These are phyloP conservation scores for Ctenopoma multispine DNA, from an alignment of 2,797 vertebrate genomes.

Conservation along the genomic window DNA sequence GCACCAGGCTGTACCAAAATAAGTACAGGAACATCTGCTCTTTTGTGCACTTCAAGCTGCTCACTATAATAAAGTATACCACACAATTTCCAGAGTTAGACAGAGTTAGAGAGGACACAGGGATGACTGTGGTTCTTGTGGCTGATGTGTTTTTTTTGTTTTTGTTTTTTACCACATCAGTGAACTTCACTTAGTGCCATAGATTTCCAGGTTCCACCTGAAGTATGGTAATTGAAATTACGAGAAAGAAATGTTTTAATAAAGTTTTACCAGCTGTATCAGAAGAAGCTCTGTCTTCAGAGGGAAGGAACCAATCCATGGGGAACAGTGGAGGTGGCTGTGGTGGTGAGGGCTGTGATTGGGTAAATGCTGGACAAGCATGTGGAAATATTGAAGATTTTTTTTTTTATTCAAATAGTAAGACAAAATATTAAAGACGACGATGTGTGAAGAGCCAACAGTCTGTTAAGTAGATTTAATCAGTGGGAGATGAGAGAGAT, in stretches of 20 bases:
- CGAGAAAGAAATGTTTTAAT: not conserved
- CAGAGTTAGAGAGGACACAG: constrained; percentile 7
- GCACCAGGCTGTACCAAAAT: constrained; percentile 13
- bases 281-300: not conserved
- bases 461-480: too few species aligned
- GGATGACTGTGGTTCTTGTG: not conserved
- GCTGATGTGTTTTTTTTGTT: too few species aligned
- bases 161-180: too few species aligned
- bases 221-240: not conserved
- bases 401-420: too few species aligned
- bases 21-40: constrained; percentile 33
- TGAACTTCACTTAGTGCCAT: not conserved
- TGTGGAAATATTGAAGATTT: too few species aligned
- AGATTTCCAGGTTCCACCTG: not conserved
- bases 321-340: not conserved
- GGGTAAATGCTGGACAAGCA: too few species aligned
- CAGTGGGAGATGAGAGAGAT: too few species aligned
- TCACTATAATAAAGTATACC: not conserved
- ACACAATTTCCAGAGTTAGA: not conserved
- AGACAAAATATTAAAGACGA: too few species aligned
- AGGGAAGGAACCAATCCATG: not conserved
- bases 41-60: constrained; percentile 33
- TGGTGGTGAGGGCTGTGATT: not conserved
- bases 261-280: not conserved
- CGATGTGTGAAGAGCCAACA: too few species aligned